A percentile compares a stretch with the other conserved stretches of the same genome.
Evolutionary conservation across 2,888 invertebrate species (phyloP).

Genomic region (Cephus runcator): DNA sequence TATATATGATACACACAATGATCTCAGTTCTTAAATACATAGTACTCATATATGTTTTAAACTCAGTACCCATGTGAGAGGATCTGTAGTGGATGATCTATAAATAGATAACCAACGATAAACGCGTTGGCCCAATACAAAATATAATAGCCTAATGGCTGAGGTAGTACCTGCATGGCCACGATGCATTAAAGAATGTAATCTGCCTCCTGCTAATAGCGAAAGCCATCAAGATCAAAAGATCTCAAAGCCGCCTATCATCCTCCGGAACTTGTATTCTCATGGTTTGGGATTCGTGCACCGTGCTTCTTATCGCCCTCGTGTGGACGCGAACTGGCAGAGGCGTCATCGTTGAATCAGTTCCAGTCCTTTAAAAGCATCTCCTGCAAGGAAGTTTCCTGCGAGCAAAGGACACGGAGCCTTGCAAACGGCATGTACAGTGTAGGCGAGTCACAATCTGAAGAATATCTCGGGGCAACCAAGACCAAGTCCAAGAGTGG

Average conservation of each 20-base stretch:
- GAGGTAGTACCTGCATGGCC: conserved; percentile 12
- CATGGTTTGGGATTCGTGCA: background rate
- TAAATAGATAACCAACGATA: background rate
- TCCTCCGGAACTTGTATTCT: background rate
- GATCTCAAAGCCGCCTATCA: conserved; percentile 14
- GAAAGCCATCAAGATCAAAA: conserved; percentile 21
- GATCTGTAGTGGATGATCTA: background rate
- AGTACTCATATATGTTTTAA: background rate
- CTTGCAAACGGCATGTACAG: conserved; percentile 1
- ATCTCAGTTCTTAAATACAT: background rate
- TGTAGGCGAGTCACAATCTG: conserved; percentile 29
- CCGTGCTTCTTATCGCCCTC: background rate
- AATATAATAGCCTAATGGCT: conserved; percentile 13
- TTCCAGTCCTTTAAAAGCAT: background rate
- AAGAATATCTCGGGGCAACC: conserved; percentile 17
- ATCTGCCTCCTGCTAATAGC: conserved; percentile 23
- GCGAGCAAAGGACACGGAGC: background rate
- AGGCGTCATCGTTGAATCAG: background rate
- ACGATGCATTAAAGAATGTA: conserved; percentile 12
- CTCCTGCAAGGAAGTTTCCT: background rate
- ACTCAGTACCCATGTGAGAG: background rate
- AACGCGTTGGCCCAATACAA: conserved; percentile 3
- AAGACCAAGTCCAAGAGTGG: background rate
- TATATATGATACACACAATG: background rate
- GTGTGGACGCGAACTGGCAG: background rate